These are phyloP conservation scores for Trachelipus rathkii DNA, from an alignment of 1,140 invertebrate genomes.

Conservation along the genomic window DNA sequence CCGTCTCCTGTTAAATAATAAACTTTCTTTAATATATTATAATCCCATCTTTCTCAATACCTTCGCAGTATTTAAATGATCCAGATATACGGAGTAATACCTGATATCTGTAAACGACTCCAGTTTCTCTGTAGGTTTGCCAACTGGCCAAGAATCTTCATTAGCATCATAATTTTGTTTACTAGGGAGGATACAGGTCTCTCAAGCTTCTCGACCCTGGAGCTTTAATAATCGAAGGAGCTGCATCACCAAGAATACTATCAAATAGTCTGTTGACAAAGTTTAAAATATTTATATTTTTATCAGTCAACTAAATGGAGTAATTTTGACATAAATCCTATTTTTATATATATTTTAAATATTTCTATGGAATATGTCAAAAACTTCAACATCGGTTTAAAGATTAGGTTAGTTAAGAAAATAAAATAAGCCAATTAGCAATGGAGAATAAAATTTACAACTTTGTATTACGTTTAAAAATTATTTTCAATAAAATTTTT, in stretches of 20 bases:
- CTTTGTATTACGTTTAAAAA: too few relatives aligned
- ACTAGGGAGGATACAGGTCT: slow-evolving; percentile 64
- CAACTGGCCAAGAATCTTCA: slow-evolving; percentile 70
- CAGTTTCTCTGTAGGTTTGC: slow-evolving; percentile 69
- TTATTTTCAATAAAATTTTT: too few relatives aligned
- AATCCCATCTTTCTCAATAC: too few relatives aligned
- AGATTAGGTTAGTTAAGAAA: too few relatives aligned
- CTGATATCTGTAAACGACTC: slow-evolving; percentile 56
- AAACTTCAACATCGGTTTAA: too few relatives aligned
- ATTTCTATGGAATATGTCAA: too few relatives aligned
- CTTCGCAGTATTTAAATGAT: neutral
- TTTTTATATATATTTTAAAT: too few relatives aligned
- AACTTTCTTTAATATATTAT: too few relatives aligned
- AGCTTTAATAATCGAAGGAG: slow-evolving; percentile 27
- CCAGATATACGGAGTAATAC: neutral
- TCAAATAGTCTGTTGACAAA: slow-evolving; percentile 46
- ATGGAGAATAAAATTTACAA: too few relatives aligned
- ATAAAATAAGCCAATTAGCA: too few relatives aligned
- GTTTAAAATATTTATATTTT: neutral
- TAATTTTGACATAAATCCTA: too few relatives aligned
- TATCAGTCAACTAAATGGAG: neutral
- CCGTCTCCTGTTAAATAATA: neutral
- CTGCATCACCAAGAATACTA: slow-evolving; percentile 43
- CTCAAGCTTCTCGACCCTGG: slow-evolving; percentile 55
- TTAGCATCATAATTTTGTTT: slow-evolving; percentile 68